These are phyloP conservation scores for Phalanger gymnotis DNA, from an alignment of 2,797 vertebrate species.

Conservation along the genomic window DNA sequence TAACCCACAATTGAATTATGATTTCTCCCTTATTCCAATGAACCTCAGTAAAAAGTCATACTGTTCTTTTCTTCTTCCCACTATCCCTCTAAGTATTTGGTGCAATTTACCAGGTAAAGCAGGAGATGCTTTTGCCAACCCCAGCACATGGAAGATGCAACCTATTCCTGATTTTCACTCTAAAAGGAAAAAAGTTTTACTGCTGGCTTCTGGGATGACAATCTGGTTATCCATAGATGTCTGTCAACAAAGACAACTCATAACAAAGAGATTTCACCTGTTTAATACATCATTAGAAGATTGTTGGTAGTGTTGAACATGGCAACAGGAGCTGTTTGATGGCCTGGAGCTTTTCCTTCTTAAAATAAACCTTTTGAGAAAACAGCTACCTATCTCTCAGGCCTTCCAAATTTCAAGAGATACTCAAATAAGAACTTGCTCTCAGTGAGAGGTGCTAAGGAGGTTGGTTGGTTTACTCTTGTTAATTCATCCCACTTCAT, in stretches of 20 bases:
- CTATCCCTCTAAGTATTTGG: slow-evolving; percentile 21
- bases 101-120: slow-evolving; percentile 22
- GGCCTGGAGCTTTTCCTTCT: slow-evolving; percentile 35
- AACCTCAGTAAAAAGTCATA: slow-evolving; percentile 60
- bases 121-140: slow-evolving; percentile 54
- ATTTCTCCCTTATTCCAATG: slow-evolving; percentile 33
- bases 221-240: slow-evolving; percentile 46
- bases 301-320: slow-evolving; percentile 38
- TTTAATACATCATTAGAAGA: slow-evolving; percentile 55
- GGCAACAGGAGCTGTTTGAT: slow-evolving; percentile 19
- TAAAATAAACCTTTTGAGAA: slow-evolving; percentile 56
- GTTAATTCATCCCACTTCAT: slow-evolving; percentile 67
- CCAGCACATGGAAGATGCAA: slow-evolving; percentile 48
- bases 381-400: slow-evolving; percentile 60
- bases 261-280: slow-evolving; percentile 3
- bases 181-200: slow-evolving; percentile 51
- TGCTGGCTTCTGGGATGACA: slow-evolving; percentile 55
- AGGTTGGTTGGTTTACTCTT: slow-evolving; percentile 75
- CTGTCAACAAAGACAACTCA: slow-evolving; percentile 49
- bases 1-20: slow-evolving; percentile 19
- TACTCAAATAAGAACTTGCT: slow-evolving; percentile 72
- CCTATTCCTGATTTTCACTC: slow-evolving; percentile 21
- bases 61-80: slow-evolving; percentile 28
- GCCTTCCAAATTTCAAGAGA: slow-evolving; percentile 68
- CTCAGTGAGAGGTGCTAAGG: slow-evolving; percentile 47